Conservation (phyloP, 1,140 invertebrate genomes). For the Paracyclopina nana region DNA sequence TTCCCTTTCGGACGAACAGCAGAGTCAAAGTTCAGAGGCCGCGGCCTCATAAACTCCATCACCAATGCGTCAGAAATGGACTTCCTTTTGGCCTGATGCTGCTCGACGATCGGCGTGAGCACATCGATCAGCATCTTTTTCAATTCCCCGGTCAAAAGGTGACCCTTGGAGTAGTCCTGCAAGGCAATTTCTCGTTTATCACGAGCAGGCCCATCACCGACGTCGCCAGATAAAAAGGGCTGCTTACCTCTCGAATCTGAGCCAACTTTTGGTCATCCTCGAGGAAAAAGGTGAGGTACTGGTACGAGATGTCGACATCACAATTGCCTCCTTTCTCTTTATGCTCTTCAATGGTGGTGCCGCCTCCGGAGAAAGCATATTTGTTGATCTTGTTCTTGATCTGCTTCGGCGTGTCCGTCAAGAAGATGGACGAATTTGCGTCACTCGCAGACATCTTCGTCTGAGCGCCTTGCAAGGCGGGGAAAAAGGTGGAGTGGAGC, state of each 20-base stretch:
- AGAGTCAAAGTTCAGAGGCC: slow-evolving; percentile 30
- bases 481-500: slow-evolving; percentile 83
- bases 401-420: slow-evolving; percentile 86
- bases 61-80: slow-evolving; percentile 67
- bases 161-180: slow-evolving; percentile 66
- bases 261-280: slow-evolving; percentile 79
- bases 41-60: slow-evolving; percentile 57
- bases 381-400: slow-evolving; percentile 98
- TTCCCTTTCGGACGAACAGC: neutral
- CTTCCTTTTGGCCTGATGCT: slow-evolving; percentile 59
- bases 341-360: slow-evolving; percentile 80
- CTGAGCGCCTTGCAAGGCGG: slow-evolving; percentile 82
- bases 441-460: slow-evolving; percentile 98
- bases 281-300: slow-evolving; percentile 56
- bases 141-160: slow-evolving; percentile 76
- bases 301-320: slow-evolving; percentile 83
- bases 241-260: slow-evolving; percentile 45
- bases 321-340: slow-evolving; percentile 74
- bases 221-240: slow-evolving; percentile 9
- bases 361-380: slow-evolving; percentile 94
- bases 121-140: slow-evolving; percentile 73
- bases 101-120: slow-evolving; percentile 48
- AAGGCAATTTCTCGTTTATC: slow-evolving; percentile 19
- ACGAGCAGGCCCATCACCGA: neutral
- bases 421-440: slow-evolving; percentile 74